These are phyloP conservation scores for Flexamia atlantica DNA, from an alignment of 2,888 invertebrate species.

Conservation along the genomic window DNA sequence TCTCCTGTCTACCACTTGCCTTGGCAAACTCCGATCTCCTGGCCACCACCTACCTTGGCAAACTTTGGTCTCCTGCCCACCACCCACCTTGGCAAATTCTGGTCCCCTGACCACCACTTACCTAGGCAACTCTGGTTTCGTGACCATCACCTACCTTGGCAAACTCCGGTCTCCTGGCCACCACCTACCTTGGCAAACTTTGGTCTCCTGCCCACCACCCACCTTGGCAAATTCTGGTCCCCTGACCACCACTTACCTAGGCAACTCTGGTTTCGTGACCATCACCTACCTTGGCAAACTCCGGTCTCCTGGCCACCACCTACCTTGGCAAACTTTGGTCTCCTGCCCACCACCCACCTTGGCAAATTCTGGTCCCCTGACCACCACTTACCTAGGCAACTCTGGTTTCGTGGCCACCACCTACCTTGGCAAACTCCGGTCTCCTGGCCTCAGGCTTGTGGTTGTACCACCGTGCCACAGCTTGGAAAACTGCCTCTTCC, in stretches of 20 bases:
- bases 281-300: conserved; percentile 73
- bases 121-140: conserved; percentile 73
- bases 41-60: conserved; percentile 71
- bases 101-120: no score
- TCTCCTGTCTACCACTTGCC: conserved; percentile 71
- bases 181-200: conserved; percentile 73
- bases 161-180: conserved; percentile 74
- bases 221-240: conserved; percentile 72
- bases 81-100: no score
- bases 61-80: no score
- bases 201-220: conserved; percentile 71
- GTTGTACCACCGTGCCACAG: conserved; percentile 75
- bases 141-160: conserved; percentile 73
- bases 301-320: conserved; percentile 71
- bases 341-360: conserved; percentile 75
- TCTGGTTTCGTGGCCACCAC: conserved; percentile 72
- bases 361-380: no score
- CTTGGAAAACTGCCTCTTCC: conserved; percentile 76
- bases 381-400: conserved; percentile 75
- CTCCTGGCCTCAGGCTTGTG: conserved; percentile 72
- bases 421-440: conserved; percentile 73
- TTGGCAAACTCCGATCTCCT: conserved; percentile 73
- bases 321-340: conserved; percentile 75
- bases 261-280: conserved; percentile 72
- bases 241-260: conserved; percentile 69